These are phyloP conservation scores for Heliothis subflexa DNA, from an alignment of 1,140 invertebrate genomes.

Conservation along the genomic window DNA sequence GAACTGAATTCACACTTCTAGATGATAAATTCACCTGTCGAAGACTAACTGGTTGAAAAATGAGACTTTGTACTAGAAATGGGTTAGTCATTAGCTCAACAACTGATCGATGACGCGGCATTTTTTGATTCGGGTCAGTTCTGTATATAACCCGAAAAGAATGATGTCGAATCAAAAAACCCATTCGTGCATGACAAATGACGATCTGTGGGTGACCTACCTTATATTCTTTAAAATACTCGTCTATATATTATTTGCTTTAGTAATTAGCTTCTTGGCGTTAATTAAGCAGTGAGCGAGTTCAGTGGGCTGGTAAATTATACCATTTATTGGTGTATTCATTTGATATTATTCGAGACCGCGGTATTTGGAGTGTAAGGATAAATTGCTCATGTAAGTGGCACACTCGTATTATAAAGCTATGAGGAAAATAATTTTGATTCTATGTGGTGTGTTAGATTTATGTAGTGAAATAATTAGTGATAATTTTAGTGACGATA, in stretches of 20 bases:
- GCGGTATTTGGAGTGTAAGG: not conserved
- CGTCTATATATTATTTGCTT: not conserved
- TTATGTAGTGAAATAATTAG: not conserved
- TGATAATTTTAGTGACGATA: not conserved
- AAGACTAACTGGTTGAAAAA: not conserved
- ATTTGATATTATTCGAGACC: not conserved
- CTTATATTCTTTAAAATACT: not conserved
- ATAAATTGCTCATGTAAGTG: not conserved
- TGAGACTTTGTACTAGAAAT: conserved; percentile 9
- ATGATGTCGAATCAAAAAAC: not conserved
- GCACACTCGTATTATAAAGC: not conserved
- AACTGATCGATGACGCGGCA: not conserved
- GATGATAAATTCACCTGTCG: conserved; percentile 19
- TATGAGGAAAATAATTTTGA: not conserved
- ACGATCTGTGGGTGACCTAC: not conserved
- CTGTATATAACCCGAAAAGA: not conserved
- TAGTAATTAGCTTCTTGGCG: not conserved
- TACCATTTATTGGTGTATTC: not conserved
- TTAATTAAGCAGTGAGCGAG: not conserved
- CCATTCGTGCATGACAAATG: conserved; percentile 6
- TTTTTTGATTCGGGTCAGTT: not conserved
- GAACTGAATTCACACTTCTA: not conserved
- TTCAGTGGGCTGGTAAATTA: not conserved
- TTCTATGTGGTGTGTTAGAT: not conserved
- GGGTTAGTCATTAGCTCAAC: not conserved